Percentiles rank a stretch among this genome's conserved stretches.
phyloP scores from a whole-genome alignment of 2,888 invertebrate genomes.

The Arrhopalites spinosus region DNA sequence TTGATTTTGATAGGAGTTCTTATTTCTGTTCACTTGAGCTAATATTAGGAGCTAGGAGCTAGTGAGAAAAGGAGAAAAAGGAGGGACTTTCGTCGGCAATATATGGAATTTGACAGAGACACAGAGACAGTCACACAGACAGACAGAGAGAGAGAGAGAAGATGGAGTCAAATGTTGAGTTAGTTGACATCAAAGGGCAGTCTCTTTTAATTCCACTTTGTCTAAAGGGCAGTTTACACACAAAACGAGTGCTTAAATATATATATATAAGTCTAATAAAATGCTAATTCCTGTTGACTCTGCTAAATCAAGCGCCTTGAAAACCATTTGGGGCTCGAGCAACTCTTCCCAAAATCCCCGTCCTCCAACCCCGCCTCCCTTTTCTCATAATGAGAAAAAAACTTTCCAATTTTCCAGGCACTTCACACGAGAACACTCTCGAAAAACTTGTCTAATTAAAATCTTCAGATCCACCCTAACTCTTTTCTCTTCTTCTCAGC shows the following conservation, averaged over 20 bases:
- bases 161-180: slow-evolving; percentile 55
- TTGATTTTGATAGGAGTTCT: slow-evolving; percentile 37
- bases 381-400: slow-evolving; percentile 44
- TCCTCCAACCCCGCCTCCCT: slow-evolving; percentile 2
- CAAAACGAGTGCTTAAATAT: slow-evolving; percentile 56
- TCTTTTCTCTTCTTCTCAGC: too few relatives aligned
- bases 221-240: slow-evolving; percentile 61
- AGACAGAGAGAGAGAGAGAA: slow-evolving; percentile 15
- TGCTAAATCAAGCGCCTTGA: slow-evolving; percentile 65
- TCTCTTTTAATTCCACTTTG: slow-evolving; percentile 67
- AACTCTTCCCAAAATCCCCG: slow-evolving; percentile 31
- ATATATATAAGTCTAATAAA: slow-evolving; percentile 67
- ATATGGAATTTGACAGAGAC: slow-evolving; percentile 2
- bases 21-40: slow-evolving; percentile 1
- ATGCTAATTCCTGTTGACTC: slow-evolving; percentile 73
- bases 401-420: slow-evolving; percentile 54
- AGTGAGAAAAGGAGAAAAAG: slow-evolving; percentile 31
- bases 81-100: neutral
- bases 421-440: slow-evolving; percentile 48
- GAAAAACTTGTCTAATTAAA: slow-evolving; percentile 54
- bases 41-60: slow-evolving; percentile 27
- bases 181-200: slow-evolving; percentile 63
- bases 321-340: slow-evolving; percentile 50
- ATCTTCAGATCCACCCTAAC: slow-evolving; percentile 42
- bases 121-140: neutral